Percentiles rank a stretch among this genome's conserved stretches.
These are phyloP conservation scores for Cygnus buccinator DNA, from an alignment of 2,113 vertebrate genomes.

Conservation along the genomic window DNA sequence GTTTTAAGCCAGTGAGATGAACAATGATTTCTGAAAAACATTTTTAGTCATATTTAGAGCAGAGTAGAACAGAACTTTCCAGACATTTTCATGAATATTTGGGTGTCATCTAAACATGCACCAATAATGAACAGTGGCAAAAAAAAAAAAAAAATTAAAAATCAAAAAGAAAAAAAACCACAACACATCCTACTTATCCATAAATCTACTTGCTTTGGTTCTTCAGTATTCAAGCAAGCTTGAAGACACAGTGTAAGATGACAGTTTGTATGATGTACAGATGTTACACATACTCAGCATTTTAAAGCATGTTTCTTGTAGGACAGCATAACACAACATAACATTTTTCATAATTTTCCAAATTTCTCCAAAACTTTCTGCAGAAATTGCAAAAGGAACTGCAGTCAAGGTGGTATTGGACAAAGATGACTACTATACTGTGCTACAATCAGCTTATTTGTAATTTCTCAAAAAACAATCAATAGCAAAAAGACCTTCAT, in stretches of 20 bases:
- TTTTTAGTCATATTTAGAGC: background rate
- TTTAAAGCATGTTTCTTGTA: background rate
- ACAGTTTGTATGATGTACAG: background rate
- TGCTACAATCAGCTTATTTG: background rate
- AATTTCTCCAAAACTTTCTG: background rate
- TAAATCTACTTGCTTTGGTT: background rate
- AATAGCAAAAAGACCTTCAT: slow-evolving; percentile 34
- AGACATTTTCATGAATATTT: background rate
- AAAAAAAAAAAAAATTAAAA: background rate
- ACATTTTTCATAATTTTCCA: background rate
- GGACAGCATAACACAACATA: background rate
- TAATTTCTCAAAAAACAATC: slow-evolving; percentile 31
- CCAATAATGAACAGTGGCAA: background rate
- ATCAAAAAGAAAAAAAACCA: background rate
- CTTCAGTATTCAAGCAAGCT: background rate
- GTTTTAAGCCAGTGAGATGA: background rate
- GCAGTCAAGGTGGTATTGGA: background rate
- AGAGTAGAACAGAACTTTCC: background rate
- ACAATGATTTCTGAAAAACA: background rate
- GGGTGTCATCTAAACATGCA: background rate
- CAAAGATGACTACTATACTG: background rate
- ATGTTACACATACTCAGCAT: background rate
- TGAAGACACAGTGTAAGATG: background rate
- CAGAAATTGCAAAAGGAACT: background rate
- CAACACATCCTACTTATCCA: background rate